Conservation (phyloP, 2,113 vertebrate species). For the Sciurus niger region DNA sequence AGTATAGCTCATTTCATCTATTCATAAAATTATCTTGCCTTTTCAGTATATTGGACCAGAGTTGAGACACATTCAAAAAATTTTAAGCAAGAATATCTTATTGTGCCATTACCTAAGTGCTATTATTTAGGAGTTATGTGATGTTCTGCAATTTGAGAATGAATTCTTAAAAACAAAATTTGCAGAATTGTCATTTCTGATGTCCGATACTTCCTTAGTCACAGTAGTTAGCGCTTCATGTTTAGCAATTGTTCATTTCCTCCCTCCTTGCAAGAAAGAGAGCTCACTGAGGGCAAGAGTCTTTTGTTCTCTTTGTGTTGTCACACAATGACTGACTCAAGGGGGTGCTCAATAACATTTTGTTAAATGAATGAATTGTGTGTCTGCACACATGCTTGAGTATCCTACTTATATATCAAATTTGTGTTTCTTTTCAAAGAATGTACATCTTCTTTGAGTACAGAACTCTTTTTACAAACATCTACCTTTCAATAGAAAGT, state of each 20-base stretch:
- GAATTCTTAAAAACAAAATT: neutral
- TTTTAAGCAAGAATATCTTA: conserved; percentile 1
- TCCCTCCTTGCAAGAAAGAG: neutral
- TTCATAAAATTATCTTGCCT: neutral
- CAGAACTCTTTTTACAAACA: neutral
- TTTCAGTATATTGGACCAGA: neutral
- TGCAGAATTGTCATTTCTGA: neutral
- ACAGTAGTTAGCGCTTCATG: neutral
- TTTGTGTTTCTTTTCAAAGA: conserved; percentile 11
- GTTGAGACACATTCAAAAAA: neutral
- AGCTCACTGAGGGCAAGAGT: neutral
- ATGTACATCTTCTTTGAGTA: conserved; percentile 20
- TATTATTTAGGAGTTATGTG: neutral
- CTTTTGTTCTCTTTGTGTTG: neutral
- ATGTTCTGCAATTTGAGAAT: conserved; percentile 2
- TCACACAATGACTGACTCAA: neutral
- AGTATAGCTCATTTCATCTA: neutral
- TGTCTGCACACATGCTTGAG: neutral
- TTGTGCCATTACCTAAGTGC: neutral
- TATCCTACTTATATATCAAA: neutral
- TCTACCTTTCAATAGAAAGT: conserved; percentile 26
- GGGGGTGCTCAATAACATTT: neutral
- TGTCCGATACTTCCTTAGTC: neutral
- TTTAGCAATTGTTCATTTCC: neutral
- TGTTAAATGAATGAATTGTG: neutral